phyloP scores from a whole-genome alignment of 2,888 invertebrate species.

The Nymphalis polychloros region DNA sequence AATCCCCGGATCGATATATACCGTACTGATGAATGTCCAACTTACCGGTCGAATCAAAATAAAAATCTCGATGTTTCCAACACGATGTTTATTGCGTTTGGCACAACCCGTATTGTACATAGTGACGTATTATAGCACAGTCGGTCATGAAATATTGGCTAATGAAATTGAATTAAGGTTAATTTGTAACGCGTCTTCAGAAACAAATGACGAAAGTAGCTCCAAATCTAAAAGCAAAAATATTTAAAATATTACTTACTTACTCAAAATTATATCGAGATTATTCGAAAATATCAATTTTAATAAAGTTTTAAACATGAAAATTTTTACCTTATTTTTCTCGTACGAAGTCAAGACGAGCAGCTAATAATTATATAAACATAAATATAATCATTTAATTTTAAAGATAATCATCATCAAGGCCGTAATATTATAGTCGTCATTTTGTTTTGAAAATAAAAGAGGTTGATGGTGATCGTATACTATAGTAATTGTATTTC shows the following conservation, averaged over 20 bases:
- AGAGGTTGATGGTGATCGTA: too few relatives aligned
- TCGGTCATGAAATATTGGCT: conserved; percentile 40
- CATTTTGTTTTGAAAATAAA: too few relatives aligned
- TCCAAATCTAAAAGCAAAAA: background rate
- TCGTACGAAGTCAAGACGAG: too few relatives aligned
- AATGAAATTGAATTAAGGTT: conserved; percentile 10
- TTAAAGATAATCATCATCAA: too few relatives aligned
- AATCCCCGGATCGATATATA: conserved; percentile 53
- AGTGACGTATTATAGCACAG: conserved; percentile 36
- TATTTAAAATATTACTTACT: background rate
- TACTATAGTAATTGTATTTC: too few relatives aligned
- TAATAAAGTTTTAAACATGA: too few relatives aligned
- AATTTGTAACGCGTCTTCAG: background rate
- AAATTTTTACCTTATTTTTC: too few relatives aligned
- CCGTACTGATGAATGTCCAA: conserved; percentile 47
- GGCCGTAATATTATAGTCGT: too few relatives aligned
- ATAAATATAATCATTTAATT: too few relatives aligned
- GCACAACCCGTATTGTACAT: conserved; percentile 54
- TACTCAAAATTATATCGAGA: too few relatives aligned
- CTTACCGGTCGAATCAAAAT: conserved; percentile 51
- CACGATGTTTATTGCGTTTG: conserved; percentile 65
- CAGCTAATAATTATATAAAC: too few relatives aligned
- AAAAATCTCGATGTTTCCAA: conserved; percentile 62
- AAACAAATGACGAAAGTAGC: background rate
- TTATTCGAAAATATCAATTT: too few relatives aligned